A percentile compares a stretch with the other conserved stretches of the same genome.
phyloP scores from a whole-genome alignment of 2,888 invertebrate species.

The Esperia sulphurella region DNA sequence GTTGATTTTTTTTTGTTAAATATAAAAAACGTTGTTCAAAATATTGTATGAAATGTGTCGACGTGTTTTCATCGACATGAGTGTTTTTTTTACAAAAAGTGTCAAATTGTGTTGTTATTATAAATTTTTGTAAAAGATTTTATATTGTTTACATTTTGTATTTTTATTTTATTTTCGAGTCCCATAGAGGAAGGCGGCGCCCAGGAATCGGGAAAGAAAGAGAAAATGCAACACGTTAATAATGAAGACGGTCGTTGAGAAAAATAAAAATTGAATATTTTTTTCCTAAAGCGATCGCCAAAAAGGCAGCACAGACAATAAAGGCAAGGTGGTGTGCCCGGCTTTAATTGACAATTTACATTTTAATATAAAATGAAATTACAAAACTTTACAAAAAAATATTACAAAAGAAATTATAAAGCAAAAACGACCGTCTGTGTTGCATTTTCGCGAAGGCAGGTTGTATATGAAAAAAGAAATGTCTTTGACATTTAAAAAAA shows the following conservation, averaged over 20 bases:
- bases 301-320: slow-evolving; percentile 76
- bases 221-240: slow-evolving; percentile 79
- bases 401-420: slow-evolving; percentile 18
- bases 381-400: slow-evolving; percentile 14
- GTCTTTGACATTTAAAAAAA: slow-evolving; percentile 21
- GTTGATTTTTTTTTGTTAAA: no score
- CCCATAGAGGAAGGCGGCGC: slow-evolving; percentile 17
- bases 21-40: no score
- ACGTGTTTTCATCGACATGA: no score
- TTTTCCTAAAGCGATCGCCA: slow-evolving; percentile 48
- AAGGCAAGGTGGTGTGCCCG: slow-evolving; percentile 34
- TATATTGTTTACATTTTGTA: no score
- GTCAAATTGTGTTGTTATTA: no score
- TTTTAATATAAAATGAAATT: slow-evolving; percentile 19
- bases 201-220: slow-evolving; percentile 67
- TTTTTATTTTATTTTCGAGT: no score
- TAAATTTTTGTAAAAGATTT: no score
- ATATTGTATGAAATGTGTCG: no score
- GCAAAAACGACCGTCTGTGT: slow-evolving; percentile 71
- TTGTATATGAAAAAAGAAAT: slow-evolving; percentile 29
- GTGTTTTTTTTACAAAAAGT: no score
- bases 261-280: slow-evolving; percentile 20
- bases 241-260: slow-evolving; percentile 49
- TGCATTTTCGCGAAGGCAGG: slow-evolving; percentile 69
- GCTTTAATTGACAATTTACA: slow-evolving; percentile 16